Base-by-base conservation (phyloP, 1,140 invertebrate species). In the Holotrichia oblita region DNA sequence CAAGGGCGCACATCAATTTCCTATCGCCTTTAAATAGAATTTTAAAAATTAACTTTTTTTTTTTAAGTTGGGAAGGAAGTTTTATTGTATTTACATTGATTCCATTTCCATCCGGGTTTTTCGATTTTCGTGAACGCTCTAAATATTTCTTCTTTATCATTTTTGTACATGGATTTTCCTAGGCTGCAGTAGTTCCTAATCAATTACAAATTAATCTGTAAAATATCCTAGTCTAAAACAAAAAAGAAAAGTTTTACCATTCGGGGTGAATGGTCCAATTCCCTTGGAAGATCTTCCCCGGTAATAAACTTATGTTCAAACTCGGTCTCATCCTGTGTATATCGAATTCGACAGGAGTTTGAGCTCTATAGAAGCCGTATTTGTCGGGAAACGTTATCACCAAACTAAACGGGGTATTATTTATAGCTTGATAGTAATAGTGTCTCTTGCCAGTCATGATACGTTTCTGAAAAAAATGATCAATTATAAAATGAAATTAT, bases 221-320 rank as follows among this genome's bases (percentile, higher is more conserved):
- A n/a, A n/a, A n/a, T n/a, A n/a, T n/a, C n/a, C n/a, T 40, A 77
- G 10, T 40, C 17, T 0, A 22, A 64, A 20, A 1, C 3, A 10
- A 55, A 55, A 55, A n/a, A 55, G 44, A 12, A 48, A 10, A 4
- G 17, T 22, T 22, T 69, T 55, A 94, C 96, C 96, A 98, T 83
- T 97, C 92, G 64, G 96, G 96, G 89, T 98, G 96, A 44, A 98
- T 92, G 85, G 92, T 94, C 96, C 96, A 98, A 83, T 95, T 93
- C 78, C 89, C 91, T 82, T 89, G 88, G 86, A 95, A 94, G 86
- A 91, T 92, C 84, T 92, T 88, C 86, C 90, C 86, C 81, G 92
- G 87, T 8, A 79, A 76, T 73, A 78, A 77, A 75, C 82, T 81
- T 83, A 89, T 90, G 87, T 88, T 91, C 86, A 89, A 91, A 89